Evolutionary conservation across 2,888 invertebrate genomes (phyloP), one percentile per base, ranked within the genome.

Genomic region (Fragum fragum): DNA sequence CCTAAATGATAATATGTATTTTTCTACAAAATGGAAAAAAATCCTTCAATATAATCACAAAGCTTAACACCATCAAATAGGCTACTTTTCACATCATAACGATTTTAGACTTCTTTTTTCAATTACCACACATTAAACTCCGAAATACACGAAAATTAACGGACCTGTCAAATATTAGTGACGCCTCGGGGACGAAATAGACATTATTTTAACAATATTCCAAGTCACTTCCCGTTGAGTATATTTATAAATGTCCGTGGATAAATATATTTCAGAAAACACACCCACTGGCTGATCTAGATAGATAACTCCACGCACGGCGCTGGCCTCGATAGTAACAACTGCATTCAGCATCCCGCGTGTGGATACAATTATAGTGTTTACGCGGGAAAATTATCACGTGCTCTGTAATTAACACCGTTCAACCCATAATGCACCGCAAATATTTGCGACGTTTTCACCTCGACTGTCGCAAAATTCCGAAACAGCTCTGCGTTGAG

Each of bases 61-160:
- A n/a, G n/a, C n/a, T n/a, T n/a, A n/a, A n/a, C n/a, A n/a, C n/a
- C n/a, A n/a, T n/a, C n/a, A n/a, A n/a, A n/a, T n/a, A n/a, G n/a
- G n/a, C n/a, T n/a, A n/a, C n/a, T n/a, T n/a, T n/a, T n/a, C n/a
- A n/a, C n/a, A n/a, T n/a, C n/a, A n/a, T n/a, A n/a, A n/a, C n/a
- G n/a, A n/a, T n/a, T n/a, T n/a, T n/a, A n/a, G n/a, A n/a, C n/a
- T 28, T 52, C 16, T 5, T 52, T 61, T 74, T 63, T 74, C 74
- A 74, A 74, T 47, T 61, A 53, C 52, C 53, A 23, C 32, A 52
- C 26, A 26, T 11, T 11, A 66, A 28, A 52, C 26, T 5, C 53
- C 29, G 66, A 32, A 74, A 66, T 74, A 53, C 63, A 52, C 76
- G 47, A 47, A 76, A 76, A 59, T 71, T 71, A 71, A 71, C 71